A percentile compares a stretch with the other conserved stretches of the same genome.
Evolutionary conservation across 2,797 vertebrate species (phyloP).

Genomic region (Labroides dimidiatus): DNA sequence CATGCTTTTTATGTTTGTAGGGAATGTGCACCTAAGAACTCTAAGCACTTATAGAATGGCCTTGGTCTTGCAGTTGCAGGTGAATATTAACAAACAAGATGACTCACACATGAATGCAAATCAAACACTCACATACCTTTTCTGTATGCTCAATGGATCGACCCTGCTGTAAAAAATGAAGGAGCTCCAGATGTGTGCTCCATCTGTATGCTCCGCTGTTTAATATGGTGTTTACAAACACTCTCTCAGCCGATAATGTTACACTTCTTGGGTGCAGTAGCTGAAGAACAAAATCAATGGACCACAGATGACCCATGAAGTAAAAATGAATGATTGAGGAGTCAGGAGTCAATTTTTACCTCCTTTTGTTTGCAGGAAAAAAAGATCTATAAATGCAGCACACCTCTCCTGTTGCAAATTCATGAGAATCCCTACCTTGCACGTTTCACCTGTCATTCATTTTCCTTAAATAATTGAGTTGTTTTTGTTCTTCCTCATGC

Average conservation of each 20-base stretch:
- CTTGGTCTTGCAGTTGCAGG: background rate
- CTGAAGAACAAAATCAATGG: slow-evolving; percentile 43
- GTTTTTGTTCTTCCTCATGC: slow-evolving; percentile 13
- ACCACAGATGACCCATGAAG: slow-evolving; percentile 51
- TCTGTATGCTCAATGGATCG: slow-evolving; percentile 25
- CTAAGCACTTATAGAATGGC: background rate
- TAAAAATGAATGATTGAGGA: slow-evolving; percentile 32
- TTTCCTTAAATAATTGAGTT: slow-evolving; percentile 36
- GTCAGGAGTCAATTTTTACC: slow-evolving; percentile 42
- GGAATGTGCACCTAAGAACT: background rate
- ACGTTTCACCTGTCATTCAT: slow-evolving; percentile 1
- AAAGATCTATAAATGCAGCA: background rate
- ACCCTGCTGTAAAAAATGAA: slow-evolving; percentile 29
- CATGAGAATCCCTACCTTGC: slow-evolving; percentile 20
- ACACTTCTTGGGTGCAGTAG: slow-evolving; percentile 34
- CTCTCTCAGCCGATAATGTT: slow-evolving; percentile 45
- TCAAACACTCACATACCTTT: slow-evolving; percentile 12
- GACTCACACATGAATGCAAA: slow-evolving; percentile 11
- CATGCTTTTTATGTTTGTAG: background rate
- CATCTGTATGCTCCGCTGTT: slow-evolving; percentile 41
- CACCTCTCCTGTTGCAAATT: slow-evolving; percentile 29
- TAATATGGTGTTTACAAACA: slow-evolving; percentile 56
- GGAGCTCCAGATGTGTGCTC: slow-evolving; percentile 29
- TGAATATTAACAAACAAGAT: slow-evolving; percentile 16
- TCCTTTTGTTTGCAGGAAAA: slow-evolving; percentile 14